Conservation (phyloP, 2,113 vertebrate species). For the Pandion haliaetus region DNA sequence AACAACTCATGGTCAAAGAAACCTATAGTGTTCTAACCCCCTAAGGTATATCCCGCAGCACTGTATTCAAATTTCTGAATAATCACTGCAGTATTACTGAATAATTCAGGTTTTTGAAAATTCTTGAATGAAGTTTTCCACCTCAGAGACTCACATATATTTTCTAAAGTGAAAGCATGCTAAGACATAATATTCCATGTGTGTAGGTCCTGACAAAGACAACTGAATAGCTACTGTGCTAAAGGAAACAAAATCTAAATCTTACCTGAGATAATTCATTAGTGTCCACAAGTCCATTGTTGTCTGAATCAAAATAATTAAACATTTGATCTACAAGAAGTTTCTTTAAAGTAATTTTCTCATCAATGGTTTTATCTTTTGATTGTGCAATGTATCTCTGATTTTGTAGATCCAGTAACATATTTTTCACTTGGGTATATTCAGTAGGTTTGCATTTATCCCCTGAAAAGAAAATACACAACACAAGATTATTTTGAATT, state of each 20-base stretch:
- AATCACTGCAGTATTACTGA: background rate
- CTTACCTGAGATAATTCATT: constrained; percentile 92
- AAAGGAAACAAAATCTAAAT: background rate
- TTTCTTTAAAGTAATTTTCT: constrained; percentile 82
- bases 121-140: background rate
- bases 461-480: constrained; percentile 74
- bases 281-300: constrained; percentile 82
- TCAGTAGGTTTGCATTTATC: constrained; percentile 86
- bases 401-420: constrained; percentile 85
- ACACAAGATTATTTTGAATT: background rate
- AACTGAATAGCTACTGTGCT: background rate
- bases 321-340: constrained; percentile 90
- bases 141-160: background rate
- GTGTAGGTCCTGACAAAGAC: background rate
- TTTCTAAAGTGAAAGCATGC: background rate
- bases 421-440: constrained; percentile 87
- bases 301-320: constrained; percentile 88
- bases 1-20: background rate
- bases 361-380: constrained; percentile 67
- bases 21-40: background rate
- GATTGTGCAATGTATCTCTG: constrained; percentile 74
- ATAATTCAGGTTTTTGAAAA: background rate
- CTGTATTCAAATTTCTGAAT: background rate
- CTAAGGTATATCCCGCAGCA: background rate
- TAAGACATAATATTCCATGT: background rate